phyloP scores from a whole-genome alignment of 2,888 invertebrate species.

The Cylloceria caligata region DNA sequence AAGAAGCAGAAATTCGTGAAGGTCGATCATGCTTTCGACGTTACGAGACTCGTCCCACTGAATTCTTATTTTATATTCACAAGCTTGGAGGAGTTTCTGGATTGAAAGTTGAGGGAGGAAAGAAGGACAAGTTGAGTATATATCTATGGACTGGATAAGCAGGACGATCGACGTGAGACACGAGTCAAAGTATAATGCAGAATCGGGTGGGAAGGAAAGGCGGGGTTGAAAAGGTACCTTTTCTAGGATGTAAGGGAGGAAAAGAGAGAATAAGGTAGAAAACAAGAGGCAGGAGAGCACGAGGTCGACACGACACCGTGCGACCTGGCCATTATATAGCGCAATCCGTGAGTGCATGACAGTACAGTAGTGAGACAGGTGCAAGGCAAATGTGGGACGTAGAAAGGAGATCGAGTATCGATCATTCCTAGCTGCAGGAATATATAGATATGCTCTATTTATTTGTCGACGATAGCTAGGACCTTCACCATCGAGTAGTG shows the following conservation, averaged over 20 bases:
- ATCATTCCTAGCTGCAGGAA: slow-evolving; percentile 55
- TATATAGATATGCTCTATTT: slow-evolving; percentile 35
- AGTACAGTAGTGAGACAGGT: slow-evolving; percentile 54
- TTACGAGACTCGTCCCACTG: slow-evolving; percentile 65
- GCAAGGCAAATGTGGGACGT: slow-evolving; percentile 65
- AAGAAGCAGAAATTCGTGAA: slow-evolving; percentile 73
- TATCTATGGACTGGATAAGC: slow-evolving; percentile 3
- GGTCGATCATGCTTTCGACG: slow-evolving; percentile 73
- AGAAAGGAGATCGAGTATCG: slow-evolving; percentile 68
- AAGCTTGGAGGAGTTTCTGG: slow-evolving; percentile 26
- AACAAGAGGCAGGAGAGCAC: slow-evolving; percentile 46
- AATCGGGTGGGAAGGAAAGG: slow-evolving; percentile 45
- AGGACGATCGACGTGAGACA: slow-evolving; percentile 53
- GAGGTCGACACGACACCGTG: slow-evolving; percentile 59
- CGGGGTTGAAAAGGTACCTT: slow-evolving; percentile 51
- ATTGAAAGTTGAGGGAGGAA: slow-evolving; percentile 26
- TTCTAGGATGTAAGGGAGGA: slow-evolving; percentile 39
- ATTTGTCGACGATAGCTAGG: slow-evolving; percentile 26
- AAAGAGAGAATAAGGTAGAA: slow-evolving; percentile 25
- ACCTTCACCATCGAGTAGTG: slow-evolving; percentile 28
- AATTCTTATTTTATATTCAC: slow-evolving; percentile 63
- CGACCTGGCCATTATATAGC: slow-evolving; percentile 53
- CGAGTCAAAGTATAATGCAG: slow-evolving; percentile 50
- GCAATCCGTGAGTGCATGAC: slow-evolving; percentile 59
- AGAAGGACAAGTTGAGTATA: slow-evolving; percentile 11